Conservation (phyloP, 2,888 invertebrate species). For the Stenurella melanura region DNA sequence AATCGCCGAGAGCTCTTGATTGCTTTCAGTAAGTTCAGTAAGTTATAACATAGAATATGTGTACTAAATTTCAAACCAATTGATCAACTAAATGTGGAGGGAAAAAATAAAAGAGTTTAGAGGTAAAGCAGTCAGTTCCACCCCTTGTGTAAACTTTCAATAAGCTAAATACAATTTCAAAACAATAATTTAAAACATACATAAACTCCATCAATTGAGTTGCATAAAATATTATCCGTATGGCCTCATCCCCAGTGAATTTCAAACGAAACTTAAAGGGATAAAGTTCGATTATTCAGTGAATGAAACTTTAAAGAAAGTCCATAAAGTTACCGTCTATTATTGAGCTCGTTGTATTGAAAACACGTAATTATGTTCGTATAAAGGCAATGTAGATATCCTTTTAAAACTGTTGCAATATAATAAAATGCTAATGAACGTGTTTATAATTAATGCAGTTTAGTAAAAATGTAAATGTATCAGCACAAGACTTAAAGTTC, state of each 20-base stretch:
- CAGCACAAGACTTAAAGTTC: too few species aligned
- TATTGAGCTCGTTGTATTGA: conserved; percentile 49
- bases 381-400: conserved; percentile 31
- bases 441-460: background rate
- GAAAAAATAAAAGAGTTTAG: too few species aligned
- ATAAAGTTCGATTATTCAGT: background rate
- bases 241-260: background rate
- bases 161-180: too few species aligned
- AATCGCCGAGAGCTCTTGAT: too few species aligned
- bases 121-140: too few species aligned
- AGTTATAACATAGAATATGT: too few species aligned
- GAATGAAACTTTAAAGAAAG: conserved; percentile 46
- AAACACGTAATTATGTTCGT: conserved; percentile 49
- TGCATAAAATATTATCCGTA: background rate
- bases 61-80: too few species aligned
- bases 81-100: too few species aligned
- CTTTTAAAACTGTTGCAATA: background rate
- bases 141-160: too few species aligned
- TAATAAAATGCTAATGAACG: background rate
- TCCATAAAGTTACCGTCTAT: conserved; percentile 49
- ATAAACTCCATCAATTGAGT: too few species aligned
- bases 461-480: background rate
- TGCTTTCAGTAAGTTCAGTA: too few species aligned
- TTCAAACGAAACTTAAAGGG: background rate
- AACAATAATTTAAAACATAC: too few species aligned